Evolutionary conservation across 2,113 vertebrate genomes (phyloP).

Genomic region (Campylomormyrus numenius): DNA sequence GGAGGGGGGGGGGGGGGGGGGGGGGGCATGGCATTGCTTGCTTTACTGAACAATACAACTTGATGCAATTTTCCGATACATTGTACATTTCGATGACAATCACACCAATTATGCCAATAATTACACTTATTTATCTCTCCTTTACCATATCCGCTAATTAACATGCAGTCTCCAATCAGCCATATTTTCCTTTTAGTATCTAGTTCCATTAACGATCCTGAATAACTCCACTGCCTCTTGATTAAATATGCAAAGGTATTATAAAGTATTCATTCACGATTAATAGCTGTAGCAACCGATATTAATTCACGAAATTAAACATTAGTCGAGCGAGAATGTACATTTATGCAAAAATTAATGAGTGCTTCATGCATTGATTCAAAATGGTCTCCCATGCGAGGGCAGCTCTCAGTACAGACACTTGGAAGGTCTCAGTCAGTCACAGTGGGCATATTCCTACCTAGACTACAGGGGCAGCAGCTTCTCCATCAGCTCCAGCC

Average conservation of each 20-base stretch:
- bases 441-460: background rate
- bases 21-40: background rate
- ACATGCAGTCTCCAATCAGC: background rate
- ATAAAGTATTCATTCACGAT: slow-evolving; percentile 9
- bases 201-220: background rate
- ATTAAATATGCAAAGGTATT: background rate
- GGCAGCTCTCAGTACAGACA: background rate
- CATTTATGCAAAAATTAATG: slow-evolving; percentile 5
- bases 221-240: background rate
- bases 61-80: background rate
- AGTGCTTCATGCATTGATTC: background rate
- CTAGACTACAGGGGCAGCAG: background rate
- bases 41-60: background rate
- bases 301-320: slow-evolving; percentile 6
- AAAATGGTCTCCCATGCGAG: background rate
- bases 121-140: background rate
- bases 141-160: background rate
- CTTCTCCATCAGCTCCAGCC: background rate
- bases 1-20: background rate
- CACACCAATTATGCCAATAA: background rate
- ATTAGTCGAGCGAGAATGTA: slow-evolving; percentile 4
- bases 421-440: background rate
- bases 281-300: background rate
- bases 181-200: background rate
- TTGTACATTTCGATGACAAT: background rate